These are phyloP conservation scores for Zeugodacus cucurbitae DNA, from an alignment of 1,140 invertebrate species.

Conservation along the genomic window DNA sequence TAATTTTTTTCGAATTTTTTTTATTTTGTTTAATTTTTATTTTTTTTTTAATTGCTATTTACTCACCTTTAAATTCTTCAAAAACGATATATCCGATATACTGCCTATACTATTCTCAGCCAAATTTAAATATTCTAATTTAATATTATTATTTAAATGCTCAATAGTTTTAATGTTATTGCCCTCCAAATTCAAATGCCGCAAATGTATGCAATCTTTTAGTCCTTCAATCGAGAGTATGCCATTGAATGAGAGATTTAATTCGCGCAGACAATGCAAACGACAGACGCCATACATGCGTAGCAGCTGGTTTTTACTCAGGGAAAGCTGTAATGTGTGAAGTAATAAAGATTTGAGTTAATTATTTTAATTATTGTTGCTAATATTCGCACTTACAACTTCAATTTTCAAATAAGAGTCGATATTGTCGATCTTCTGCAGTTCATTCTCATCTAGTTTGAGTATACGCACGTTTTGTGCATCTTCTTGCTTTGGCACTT, in stretches of 20 bases:
- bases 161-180: constrained; percentile 83
- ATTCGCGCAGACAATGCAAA: constrained; percentile 79
- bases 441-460: constrained; percentile 86
- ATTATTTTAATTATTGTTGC: neutral
- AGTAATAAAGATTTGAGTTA: constrained; percentile 50
- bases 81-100: constrained; percentile 84
- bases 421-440: constrained; percentile 87
- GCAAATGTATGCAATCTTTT: constrained; percentile 83
- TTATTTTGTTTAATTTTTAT: neutral
- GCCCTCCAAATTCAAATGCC: constrained; percentile 73
- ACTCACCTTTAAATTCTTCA: constrained; percentile 82
- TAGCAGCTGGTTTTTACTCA: constrained; percentile 84
- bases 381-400: constrained; percentile 72
- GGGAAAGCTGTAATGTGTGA: constrained; percentile 74
- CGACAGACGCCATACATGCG: constrained; percentile 88
- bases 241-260: constrained; percentile 88
- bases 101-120: constrained; percentile 89
- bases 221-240: constrained; percentile 90
- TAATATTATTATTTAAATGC: constrained; percentile 82
- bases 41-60: neutral
- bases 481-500: constrained; percentile 77
- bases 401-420: constrained; percentile 82
- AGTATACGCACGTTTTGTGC: constrained; percentile 76
- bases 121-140: constrained; percentile 84
- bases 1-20: neutral